A percentile compares a stretch with the other conserved stretches of the same genome.
Conservation (phyloP, 2,888 invertebrate species). For the Amphipoea oculea region DNA sequence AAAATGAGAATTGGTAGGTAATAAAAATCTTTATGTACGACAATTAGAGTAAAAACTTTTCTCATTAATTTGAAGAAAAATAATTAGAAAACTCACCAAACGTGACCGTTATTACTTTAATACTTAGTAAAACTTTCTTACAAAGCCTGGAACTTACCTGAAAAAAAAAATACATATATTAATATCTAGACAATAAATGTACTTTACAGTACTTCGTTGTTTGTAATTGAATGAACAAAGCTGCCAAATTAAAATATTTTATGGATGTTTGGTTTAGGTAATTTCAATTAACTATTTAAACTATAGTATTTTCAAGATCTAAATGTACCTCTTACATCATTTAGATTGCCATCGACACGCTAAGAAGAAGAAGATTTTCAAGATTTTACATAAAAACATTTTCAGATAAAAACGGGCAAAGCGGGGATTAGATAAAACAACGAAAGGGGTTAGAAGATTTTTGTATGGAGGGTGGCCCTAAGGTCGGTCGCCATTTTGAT, state of each 20-base stretch:
- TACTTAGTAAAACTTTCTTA: slow-evolving; percentile 34
- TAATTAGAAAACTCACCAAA: slow-evolving; percentile 35
- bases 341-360: no score
- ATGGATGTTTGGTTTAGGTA: not conserved
- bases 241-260: not conserved
- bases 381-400: no score
- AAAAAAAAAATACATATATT: slow-evolving; percentile 42
- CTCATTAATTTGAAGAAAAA: slow-evolving; percentile 33
- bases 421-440: no score
- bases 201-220: not conserved
- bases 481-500: no score
- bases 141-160: slow-evolving; percentile 59
- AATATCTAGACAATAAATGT: slow-evolving; percentile 11
- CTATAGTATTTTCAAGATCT: not conserved
- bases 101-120: slow-evolving; percentile 18
- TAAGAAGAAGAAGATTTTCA: no score
- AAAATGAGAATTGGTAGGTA: not conserved
- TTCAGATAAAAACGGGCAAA: no score
- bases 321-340: no score
- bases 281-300: no score
- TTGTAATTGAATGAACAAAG: slow-evolving; percentile 7
- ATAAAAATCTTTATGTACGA: not conserved
- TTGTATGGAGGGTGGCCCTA: no score
- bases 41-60: slow-evolving; percentile 33
- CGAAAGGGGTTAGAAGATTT: no score